Evolutionary conservation across 2,113 vertebrate genomes (phyloP).

Genomic region (Ochotona curzoniae): DNA sequence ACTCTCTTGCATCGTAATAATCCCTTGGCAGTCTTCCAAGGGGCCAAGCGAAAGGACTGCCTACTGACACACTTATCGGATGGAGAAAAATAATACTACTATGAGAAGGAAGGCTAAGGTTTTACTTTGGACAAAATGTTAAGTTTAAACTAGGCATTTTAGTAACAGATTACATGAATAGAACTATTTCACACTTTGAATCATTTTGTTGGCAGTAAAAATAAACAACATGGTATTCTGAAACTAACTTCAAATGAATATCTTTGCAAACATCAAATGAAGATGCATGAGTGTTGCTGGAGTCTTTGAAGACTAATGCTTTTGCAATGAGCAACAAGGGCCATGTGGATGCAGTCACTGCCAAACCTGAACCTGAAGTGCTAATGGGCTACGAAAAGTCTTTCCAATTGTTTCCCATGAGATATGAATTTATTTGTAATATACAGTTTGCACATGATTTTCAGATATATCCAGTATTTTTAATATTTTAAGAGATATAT

Average conservation of each 20-base stretch:
- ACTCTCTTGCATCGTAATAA: not conserved
- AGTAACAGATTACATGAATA: not conserved
- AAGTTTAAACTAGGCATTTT: constrained; percentile 9
- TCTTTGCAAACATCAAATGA: constrained; percentile 3
- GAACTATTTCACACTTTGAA: not conserved
- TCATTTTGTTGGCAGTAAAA: constrained; percentile 18
- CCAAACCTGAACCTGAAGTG: constrained; percentile 39
- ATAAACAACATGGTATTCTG: not conserved
- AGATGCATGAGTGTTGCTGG: not conserved
- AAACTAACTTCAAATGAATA: constrained; percentile 22
- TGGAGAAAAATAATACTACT: constrained; percentile 17
- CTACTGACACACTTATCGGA: not conserved
- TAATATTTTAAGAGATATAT: not conserved
- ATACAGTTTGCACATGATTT: not conserved
- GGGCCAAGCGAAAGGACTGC: not conserved
- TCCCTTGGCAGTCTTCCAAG: not conserved
- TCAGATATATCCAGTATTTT: not conserved
- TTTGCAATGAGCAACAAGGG: not conserved
- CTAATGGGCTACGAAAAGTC: not conserved
- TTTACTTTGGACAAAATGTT: not conserved
- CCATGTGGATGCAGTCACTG: not conserved
- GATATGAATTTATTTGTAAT: not conserved
- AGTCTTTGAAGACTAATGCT: not conserved
- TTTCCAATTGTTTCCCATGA: not conserved
- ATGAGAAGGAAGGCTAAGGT: not conserved